Conservation (phyloP, 1,140 invertebrate genomes). For the Bursaphelenchus mucronatus region DNA sequence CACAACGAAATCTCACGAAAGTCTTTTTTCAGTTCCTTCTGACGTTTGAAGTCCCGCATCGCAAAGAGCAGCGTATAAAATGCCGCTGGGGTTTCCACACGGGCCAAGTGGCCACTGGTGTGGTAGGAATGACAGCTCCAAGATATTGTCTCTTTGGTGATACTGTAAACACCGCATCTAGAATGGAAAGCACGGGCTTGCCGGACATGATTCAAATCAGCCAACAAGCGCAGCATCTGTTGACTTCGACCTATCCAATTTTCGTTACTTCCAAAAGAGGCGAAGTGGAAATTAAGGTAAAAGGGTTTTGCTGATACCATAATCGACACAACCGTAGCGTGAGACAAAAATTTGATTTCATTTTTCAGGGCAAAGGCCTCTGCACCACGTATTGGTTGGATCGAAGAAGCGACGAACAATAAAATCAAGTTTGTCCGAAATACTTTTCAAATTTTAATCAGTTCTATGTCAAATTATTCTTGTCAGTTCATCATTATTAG, state of each 20-base stretch:
- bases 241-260: constrained; percentile 36
- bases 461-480: constrained; percentile 4
- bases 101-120: constrained; percentile 52
- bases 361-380: constrained; percentile 42
- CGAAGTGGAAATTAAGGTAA: constrained; percentile 54
- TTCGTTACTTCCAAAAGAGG: constrained; percentile 48
- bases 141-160: constrained; percentile 68
- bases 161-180: constrained; percentile 73
- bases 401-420: constrained; percentile 3
- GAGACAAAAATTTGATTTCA: constrained; percentile 7
- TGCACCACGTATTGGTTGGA: constrained; percentile 48
- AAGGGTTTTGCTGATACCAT: constrained; percentile 7
- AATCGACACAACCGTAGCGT: constrained; percentile 6
- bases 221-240: constrained; percentile 37
- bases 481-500: neutral
- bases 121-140: constrained; percentile 56
- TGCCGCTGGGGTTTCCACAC: constrained; percentile 60
- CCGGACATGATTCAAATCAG: constrained; percentile 58
- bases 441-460: constrained; percentile 3
- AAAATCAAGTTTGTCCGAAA: neutral
- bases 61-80: constrained; percentile 36
- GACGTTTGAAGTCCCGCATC: constrained; percentile 52
- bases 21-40: constrained; percentile 55
- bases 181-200: constrained; percentile 72
- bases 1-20: too few relatives aligned